Conservation (phyloP, 2,113 vertebrate genomes). For the Ibidorhyncha struthersii region DNA sequence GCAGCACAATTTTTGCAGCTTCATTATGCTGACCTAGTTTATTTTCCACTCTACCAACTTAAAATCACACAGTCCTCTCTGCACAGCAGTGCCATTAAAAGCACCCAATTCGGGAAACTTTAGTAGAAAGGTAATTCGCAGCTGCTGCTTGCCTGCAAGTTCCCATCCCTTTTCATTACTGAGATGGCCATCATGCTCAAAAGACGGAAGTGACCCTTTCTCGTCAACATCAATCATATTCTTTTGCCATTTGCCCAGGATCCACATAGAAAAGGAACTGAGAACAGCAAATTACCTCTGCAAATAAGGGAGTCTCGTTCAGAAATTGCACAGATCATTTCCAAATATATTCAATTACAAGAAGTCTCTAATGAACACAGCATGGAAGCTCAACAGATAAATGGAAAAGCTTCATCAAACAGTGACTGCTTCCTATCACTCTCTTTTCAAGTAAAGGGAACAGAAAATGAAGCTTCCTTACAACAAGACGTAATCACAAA, state of each 20-base stretch:
- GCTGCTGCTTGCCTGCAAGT: constrained; percentile 8
- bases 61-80: not conserved
- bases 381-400: constrained; percentile 24
- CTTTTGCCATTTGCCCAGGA: constrained; percentile 1
- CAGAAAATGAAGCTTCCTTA: constrained; percentile 12
- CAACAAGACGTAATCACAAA: not conserved
- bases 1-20: constrained; percentile 9
- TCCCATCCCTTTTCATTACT: constrained; percentile 49
- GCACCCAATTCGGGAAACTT: constrained; percentile 15
- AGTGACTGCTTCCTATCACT: not conserved
- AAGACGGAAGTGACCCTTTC: constrained; percentile 14
- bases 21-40: constrained; percentile 62
- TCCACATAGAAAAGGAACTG: not conserved
- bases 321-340: constrained; percentile 8
- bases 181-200: not conserved
- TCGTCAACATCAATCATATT: constrained; percentile 7
- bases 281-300: constrained; percentile 34
- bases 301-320: not conserved
- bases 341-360: constrained; percentile 28
- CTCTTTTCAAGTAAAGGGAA: not conserved
- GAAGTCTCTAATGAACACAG: constrained; percentile 27
- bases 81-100: constrained; percentile 41
- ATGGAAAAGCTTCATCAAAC: constrained; percentile 30
- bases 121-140: constrained; percentile 22
- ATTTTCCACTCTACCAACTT: constrained; percentile 20